Conservation (phyloP, 1,140 invertebrate species). For the Pectinophora gossypiella region DNA sequence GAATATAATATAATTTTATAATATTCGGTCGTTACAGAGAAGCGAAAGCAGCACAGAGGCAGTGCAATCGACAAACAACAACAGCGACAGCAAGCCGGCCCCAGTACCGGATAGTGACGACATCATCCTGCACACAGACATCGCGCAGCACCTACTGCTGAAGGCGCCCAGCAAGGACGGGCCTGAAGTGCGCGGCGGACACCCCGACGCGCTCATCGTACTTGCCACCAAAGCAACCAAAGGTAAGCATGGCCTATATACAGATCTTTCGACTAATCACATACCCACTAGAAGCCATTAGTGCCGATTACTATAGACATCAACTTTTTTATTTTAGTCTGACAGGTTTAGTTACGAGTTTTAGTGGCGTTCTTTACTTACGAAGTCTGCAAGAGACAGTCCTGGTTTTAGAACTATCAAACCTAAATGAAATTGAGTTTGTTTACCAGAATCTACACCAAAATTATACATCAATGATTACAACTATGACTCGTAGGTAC, state of each 20-base stretch:
- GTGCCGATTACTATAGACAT: no score
- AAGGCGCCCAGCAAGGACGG: conserved; percentile 87
- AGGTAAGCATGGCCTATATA: conserved; percentile 78
- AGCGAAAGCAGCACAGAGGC: conserved; percentile 46
- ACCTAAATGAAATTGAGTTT: no score
- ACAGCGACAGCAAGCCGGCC: conserved; percentile 4
- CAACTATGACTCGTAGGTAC: no score
- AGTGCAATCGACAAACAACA: conserved; percentile 16
- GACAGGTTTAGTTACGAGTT: no score
- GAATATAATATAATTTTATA: no score
- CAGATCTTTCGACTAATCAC: neutral
- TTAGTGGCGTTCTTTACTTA: no score
- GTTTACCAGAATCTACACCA: no score
- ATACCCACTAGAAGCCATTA: no score
- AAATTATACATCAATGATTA: no score
- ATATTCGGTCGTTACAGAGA: conserved; percentile 22
- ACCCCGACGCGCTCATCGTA: conserved; percentile 93
- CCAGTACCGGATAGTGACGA: conserved; percentile 38
- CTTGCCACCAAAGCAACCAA: conserved; percentile 95
- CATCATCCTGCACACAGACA: conserved; percentile 82
- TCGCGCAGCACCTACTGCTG: conserved; percentile 84
- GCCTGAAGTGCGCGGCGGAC: conserved; percentile 92
- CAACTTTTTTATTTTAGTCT: no score
- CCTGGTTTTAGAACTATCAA: no score
- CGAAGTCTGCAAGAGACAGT: no score